Evolutionary conservation across 2,888 invertebrate species (phyloP), one percentile per base, ranked within the genome.

Genomic region (Trilocha varians): DNA sequence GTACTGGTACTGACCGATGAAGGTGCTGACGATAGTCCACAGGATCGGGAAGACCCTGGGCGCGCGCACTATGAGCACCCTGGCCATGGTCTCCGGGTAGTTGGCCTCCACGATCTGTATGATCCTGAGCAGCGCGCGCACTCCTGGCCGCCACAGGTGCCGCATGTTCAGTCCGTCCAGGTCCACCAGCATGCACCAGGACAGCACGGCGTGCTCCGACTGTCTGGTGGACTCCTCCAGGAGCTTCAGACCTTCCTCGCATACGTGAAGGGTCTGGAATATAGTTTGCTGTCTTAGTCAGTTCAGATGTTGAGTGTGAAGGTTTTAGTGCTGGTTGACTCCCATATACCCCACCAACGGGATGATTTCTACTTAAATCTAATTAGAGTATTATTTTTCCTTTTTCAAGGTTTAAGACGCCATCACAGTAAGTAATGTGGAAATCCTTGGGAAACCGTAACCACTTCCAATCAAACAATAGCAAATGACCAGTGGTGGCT

Each of bases 131-230:
- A 93, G 73, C 0, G 92, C 91, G 57, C 91, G 90, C 49, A 98
- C 93, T 16, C 97, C 97, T 0, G 97, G 97, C 52, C 97, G 85
- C 97, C 97, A 98, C 46, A 98, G 87, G 78, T 98, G 97, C 3
- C 97, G 88, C 96, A 98, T 97, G 74, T 96, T 96, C 40, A 98
- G 87, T 0, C 97, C 97, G 71, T 98, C 97, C 57, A 98, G 87
- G 84, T 98, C 97, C 18, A 98, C 93, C 43, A 98, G 87, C 54
- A 97, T 87, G 46, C 95, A 92, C 95, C 97, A 98, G 38, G 94
- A 91, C 39, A 93, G 92, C 18, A 97, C 90, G 1, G 97, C 96
- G 62, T 91, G 91, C 35, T 93, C 93, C n/a, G 90, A 83, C n/a
- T 87, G 79, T 39, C 90, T 87, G 0, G 96, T 96, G 2, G 96